These are phyloP conservation scores for Mongoloraphidia duomilia DNA, from an alignment of 2,888 invertebrate genomes.

Conservation along the genomic window DNA sequence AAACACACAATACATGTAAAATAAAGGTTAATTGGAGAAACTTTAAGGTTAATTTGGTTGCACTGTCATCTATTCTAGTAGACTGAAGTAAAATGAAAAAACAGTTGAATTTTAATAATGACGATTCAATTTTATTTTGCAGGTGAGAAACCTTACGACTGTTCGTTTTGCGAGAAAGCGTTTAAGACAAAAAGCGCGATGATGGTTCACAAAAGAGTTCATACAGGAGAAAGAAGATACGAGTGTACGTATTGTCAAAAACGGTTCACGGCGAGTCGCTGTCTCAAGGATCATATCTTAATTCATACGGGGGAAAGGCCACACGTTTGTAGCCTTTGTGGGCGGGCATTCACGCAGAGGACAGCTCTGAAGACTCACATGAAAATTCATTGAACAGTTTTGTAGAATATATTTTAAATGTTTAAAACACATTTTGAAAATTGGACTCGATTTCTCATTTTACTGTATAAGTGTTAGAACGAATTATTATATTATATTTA, in stretches of 20 bases:
- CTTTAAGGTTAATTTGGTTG: too few relatives aligned
- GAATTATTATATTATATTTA: too few relatives aligned
- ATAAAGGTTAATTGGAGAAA: too few relatives aligned
- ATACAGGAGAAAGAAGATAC: not conserved
- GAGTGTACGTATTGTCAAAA: not conserved
- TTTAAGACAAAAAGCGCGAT: conserved; percentile 3
- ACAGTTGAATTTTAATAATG: not conserved
- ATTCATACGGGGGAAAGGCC: not conserved
- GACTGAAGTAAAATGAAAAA: not conserved
- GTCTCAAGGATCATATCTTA: not conserved
- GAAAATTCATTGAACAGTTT: not conserved
- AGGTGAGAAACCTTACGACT: not conserved
- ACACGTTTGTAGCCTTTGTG: not conserved
- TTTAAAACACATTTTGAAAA: too few relatives aligned
- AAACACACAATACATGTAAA: too few relatives aligned
- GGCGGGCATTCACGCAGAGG: not conserved
- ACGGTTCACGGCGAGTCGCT: not conserved
- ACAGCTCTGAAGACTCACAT: not conserved
- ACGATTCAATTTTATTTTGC: too few relatives aligned
- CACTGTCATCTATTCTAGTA: too few relatives aligned
- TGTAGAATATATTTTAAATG: too few relatives aligned
- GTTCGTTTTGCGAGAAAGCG: conserved; percentile 1
- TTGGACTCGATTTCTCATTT: too few relatives aligned
- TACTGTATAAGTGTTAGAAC: too few relatives aligned
- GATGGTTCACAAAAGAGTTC: conserved; percentile 1